Percentiles rank a stretch among this genome's conserved stretches.
phyloP scores from a whole-genome alignment of 2,797 vertebrate species.

The Synanceia verrucosa region DNA sequence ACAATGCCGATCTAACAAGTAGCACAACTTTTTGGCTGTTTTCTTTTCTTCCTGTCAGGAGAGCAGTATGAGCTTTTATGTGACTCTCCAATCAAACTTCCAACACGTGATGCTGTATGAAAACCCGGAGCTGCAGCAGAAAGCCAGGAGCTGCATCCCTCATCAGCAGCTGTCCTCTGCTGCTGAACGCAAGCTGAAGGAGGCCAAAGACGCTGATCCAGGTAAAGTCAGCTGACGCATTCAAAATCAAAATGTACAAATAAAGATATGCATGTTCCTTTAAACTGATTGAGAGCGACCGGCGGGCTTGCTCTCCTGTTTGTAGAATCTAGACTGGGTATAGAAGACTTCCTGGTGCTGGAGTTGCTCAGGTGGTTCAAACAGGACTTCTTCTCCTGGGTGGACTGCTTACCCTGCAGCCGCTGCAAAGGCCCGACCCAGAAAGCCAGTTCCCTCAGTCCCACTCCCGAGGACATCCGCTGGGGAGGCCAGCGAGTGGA shows the following conservation, averaged over 20 bases:
- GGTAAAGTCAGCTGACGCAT: conserved; percentile 73
- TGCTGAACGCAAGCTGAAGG: conserved; percentile 83
- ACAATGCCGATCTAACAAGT: neutral
- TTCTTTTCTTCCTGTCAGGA: conserved; percentile 69
- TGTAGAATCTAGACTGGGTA: conserved; percentile 83
- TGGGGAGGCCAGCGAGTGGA: conserved; percentile 92
- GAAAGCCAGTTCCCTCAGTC: conserved; percentile 75
- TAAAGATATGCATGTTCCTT: neutral
- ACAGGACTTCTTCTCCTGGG: conserved; percentile 93
- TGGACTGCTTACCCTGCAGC: conserved; percentile 88
- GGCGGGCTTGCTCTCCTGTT: neutral
- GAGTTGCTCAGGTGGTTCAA: conserved; percentile 97
- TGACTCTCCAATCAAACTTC: conserved; percentile 88
- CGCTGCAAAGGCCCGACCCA: conserved; percentile 87
- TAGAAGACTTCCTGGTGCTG: conserved; percentile 92
- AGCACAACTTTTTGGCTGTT: neutral
- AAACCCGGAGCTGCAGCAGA: conserved; percentile 86
- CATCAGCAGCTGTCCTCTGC: conserved; percentile 80
- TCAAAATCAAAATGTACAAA: neutral
- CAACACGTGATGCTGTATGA: conserved; percentile 91
- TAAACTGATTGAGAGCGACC: neutral
- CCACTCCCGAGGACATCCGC: conserved; percentile 86
- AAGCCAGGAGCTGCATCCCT: conserved; percentile 86
- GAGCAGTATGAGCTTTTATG: conserved; percentile 84
- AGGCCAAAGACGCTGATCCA: conserved; percentile 84